A percentile compares a stretch with the other conserved stretches of the same genome.
phyloP scores from a whole-genome alignment of 1,140 invertebrate species.

The Drosophila truncata region DNA sequence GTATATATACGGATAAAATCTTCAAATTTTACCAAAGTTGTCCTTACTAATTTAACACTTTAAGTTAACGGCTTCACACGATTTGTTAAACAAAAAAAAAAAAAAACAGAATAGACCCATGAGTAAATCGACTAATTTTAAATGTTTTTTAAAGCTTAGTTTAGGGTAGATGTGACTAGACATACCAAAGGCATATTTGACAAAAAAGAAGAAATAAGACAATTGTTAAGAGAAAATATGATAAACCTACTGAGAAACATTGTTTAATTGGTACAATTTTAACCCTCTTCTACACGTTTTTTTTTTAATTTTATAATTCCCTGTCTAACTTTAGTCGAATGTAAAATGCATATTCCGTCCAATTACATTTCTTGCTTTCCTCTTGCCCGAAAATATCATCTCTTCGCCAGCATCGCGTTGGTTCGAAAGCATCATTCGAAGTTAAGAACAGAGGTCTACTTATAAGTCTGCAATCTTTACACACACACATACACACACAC shows the following conservation, averaged over 20 bases:
- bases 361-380: slow-evolving; percentile 82
- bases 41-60: slow-evolving; percentile 80
- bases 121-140: slow-evolving; percentile 51
- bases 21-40: slow-evolving; percentile 83
- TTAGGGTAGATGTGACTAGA: slow-evolving; percentile 76
- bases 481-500: slow-evolving; percentile 38
- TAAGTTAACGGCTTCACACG: slow-evolving; percentile 61
- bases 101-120: slow-evolving; percentile 41
- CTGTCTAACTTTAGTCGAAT: slow-evolving; percentile 73
- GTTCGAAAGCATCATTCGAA: slow-evolving; percentile 31
- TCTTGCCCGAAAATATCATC: slow-evolving; percentile 59
- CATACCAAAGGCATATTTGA: slow-evolving; percentile 84
- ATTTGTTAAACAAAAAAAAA: slow-evolving; percentile 67
- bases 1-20: slow-evolving; percentile 55
- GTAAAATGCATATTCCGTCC: slow-evolving; percentile 81
- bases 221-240: slow-evolving; percentile 45
- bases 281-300: slow-evolving; percentile 22
- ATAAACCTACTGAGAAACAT: slow-evolving; percentile 36
- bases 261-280: slow-evolving; percentile 53
- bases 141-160: slow-evolving; percentile 73
- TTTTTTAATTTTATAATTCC: slow-evolving; percentile 47
- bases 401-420: slow-evolving; percentile 36
- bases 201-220: slow-evolving; percentile 40
- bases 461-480: slow-evolving; percentile 53
- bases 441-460: slow-evolving; percentile 50